Evolutionary conservation across 2,888 invertebrate genomes (phyloP).

Genomic region (Timandra comae): DNA sequence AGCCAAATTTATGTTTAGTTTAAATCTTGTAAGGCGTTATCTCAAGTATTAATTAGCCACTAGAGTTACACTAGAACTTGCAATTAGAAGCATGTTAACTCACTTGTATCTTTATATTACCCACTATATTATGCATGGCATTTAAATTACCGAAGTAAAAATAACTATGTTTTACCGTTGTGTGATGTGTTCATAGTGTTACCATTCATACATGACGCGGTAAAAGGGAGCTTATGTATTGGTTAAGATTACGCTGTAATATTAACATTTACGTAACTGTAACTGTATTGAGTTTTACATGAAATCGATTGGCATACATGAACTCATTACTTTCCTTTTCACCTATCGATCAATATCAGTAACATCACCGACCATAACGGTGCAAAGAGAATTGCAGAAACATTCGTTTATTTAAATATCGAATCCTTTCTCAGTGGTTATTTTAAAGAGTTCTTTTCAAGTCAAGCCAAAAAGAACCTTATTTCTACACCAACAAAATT

Average conservation of each 20-base stretch:
- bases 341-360: constrained; percentile 16
- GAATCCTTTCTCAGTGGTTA: no score
- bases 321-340: constrained; percentile 34
- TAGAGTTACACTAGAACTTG: constrained; percentile 16
- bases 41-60: constrained; percentile 12
- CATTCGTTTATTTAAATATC: constrained; percentile 8
- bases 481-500: no score
- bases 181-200: constrained; percentile 23
- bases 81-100: constrained; percentile 20
- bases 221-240: constrained; percentile 46
- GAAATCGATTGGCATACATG: constrained; percentile 37
- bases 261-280: constrained; percentile 18
- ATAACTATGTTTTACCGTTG: constrained; percentile 13
- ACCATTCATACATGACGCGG: constrained; percentile 41
- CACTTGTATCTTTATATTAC: constrained; percentile 10
- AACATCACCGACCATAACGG: constrained; percentile 2
- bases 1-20: no score
- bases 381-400: neutral
- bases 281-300: constrained; percentile 37
- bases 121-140: constrained; percentile 25
- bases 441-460: no score
- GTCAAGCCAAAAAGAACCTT: no score
- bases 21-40: constrained; percentile 6
- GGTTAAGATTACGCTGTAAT: constrained; percentile 10
- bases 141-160: constrained; percentile 12